Evolutionary conservation across 2,113 vertebrate species (phyloP).

Genomic region (Pachycephala philippinensis): DNA sequence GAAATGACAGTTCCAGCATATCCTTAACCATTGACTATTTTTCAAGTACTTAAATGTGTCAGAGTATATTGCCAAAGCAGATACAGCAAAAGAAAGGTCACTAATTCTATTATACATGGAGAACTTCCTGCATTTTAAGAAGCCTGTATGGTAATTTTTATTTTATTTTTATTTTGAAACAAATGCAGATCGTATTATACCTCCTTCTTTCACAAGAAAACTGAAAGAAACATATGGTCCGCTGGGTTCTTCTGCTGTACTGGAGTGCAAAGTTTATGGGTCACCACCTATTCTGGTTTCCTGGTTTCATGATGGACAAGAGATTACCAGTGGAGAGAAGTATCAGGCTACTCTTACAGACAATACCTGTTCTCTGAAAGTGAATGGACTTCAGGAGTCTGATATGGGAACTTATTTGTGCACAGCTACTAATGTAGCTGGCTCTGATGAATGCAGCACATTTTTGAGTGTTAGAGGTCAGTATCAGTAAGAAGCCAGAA

Average conservation of each 20-base stretch:
- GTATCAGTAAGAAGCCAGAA: slow-evolving; percentile 52
- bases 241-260: slow-evolving; percentile 75
- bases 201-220: slow-evolving; percentile 90
- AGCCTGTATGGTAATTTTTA: not conserved
- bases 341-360: slow-evolving; percentile 86
- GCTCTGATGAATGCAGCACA: slow-evolving; percentile 83
- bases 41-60: not conserved
- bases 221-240: slow-evolving; percentile 81
- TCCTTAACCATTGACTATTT: not conserved
- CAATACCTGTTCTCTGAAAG: slow-evolving; percentile 84
- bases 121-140: not conserved
- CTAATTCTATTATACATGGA: not conserved
- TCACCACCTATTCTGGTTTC: slow-evolving; percentile 87
- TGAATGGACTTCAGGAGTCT: slow-evolving; percentile 82
- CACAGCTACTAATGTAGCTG: slow-evolving; percentile 86
- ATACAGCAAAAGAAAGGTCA: not conserved
- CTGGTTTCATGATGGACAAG: slow-evolving; percentile 88
- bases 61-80: not conserved
- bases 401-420: slow-evolving; percentile 88
- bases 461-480: slow-evolving; percentile 89
- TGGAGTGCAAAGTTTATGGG: slow-evolving; percentile 94
- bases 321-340: slow-evolving; percentile 85
- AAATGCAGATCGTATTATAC: slow-evolving; percentile 87
- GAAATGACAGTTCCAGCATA: not conserved
- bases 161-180: not conserved